Conservation (phyloP, 2,113 vertebrate species). For the Butorides virescens region DNA sequence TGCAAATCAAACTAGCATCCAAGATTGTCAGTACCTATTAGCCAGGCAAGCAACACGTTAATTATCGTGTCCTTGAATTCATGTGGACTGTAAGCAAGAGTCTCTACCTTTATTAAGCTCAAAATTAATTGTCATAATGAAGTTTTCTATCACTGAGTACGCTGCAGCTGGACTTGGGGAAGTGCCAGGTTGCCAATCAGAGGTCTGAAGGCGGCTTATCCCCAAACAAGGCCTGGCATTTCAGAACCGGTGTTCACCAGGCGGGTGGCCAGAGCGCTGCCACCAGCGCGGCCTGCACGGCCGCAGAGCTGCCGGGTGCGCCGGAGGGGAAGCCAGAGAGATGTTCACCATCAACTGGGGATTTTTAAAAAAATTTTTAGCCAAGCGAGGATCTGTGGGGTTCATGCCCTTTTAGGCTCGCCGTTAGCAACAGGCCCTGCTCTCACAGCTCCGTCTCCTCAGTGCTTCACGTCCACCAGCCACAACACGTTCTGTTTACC, state of each 20-base stretch:
- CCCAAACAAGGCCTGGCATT: neutral
- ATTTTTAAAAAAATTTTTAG: neutral
- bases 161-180: neutral
- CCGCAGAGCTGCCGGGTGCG: rapidly evolving
- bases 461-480: neutral
- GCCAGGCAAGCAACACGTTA: no score
- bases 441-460: neutral
- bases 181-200: neutral
- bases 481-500: neutral
- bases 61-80: neutral
- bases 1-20: neutral
- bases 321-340: no score
- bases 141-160: neutral
- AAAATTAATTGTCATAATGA: neutral
- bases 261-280: neutral
- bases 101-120: neutral
- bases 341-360: rapidly evolving
- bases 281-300: rapidly evolving
- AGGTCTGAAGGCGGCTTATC: neutral
- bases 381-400: no score
- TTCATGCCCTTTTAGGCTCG: neutral
- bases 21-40: rapidly evolving
- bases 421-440: neutral
- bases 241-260: neutral
- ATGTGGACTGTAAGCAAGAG: neutral